phyloP scores from a whole-genome alignment of 2,888 invertebrate genomes.

The Dasypogon diadema region DNA sequence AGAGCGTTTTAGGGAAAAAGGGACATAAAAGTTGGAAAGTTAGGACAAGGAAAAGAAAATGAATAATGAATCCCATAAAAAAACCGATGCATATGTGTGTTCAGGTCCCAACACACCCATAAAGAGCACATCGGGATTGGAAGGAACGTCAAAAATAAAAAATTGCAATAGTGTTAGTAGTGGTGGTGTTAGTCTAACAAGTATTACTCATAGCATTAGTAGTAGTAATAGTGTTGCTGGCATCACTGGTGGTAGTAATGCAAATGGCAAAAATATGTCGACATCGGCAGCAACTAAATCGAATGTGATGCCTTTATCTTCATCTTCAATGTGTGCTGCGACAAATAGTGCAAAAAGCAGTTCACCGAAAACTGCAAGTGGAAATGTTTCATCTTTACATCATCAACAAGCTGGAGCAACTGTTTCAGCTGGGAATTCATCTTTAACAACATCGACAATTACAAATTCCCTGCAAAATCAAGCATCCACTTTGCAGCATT shows the following conservation, averaged over 20 bases:
- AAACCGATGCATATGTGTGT: slow-evolving; percentile 65
- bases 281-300: slow-evolving; percentile 58
- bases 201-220: slow-evolving; percentile 54
- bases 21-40: slow-evolving; percentile 54
- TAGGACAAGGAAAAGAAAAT: slow-evolving; percentile 58
- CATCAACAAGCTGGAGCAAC: slow-evolving; percentile 12
- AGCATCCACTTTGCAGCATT: slow-evolving; percentile 69
- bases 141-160: slow-evolving; percentile 54
- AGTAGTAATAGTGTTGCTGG: slow-evolving; percentile 56
- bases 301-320: slow-evolving; percentile 42
- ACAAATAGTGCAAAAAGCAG: slow-evolving; percentile 29
- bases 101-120: slow-evolving; percentile 58
- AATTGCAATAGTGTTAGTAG: slow-evolving; percentile 57
- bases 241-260: slow-evolving; percentile 59
- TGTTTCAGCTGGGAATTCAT: slow-evolving; percentile 31
- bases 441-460: slow-evolving; percentile 57
- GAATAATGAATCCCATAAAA: slow-evolving; percentile 66
- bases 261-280: slow-evolving; percentile 61
- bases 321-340: slow-evolving; percentile 44
- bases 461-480: slow-evolving; percentile 72
- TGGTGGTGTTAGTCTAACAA: slow-evolving; percentile 14
- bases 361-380: slow-evolving; percentile 29
- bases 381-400: slow-evolving; percentile 4
- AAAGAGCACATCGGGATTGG: slow-evolving; percentile 53
- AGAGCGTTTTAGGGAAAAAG: slow-evolving; percentile 29